Base-by-base conservation (phyloP, 2,797 vertebrate species). In the Anas bahamensis region DNA sequence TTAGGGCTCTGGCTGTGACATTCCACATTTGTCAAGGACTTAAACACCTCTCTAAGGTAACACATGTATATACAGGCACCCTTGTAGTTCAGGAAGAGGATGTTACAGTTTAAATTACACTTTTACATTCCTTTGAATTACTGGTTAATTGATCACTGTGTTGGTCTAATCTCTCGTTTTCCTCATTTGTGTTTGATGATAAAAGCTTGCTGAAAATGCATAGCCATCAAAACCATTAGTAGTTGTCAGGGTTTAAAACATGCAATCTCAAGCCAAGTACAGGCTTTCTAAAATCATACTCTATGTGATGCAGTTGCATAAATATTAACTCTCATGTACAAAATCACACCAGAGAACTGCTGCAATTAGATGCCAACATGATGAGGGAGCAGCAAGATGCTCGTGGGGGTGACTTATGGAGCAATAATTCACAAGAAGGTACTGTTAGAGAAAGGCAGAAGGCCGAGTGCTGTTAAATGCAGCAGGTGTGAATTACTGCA, bases 401-500 rank as follows among this genome's bases (percentile, higher is more conserved):
- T 80, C 74, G 69, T 44, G 53, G 69, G 33, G 72, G 64, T 52
- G 78, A 88, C 78, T 83, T 48, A 42, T 2, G 17, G 57, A 31
- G 53, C 83, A 61, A 22, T 88, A 68, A 60, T 88, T 80, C 65
- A 41, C 10, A 18, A 55, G 61, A 56, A 53, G 77, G 26, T 41
- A 65, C 42, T 90, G 72, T 33, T 63, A 41, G n/a, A 93, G 74
- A 52, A 44, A 71, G 71, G 69, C 15, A 83, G 89, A 87, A 79
- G 78, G 78, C 86, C 74, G 35, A 91, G 59, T 78, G 59, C 64
- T 83, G 73, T 72, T 75, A 83, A 93, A 81, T 82, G 39, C 75
- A 87, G 86, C 64, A 72, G 70, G 61, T 88, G 66, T 78, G 83
- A 94, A 88, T 81, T 93, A 85, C 44, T 53, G 76, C 64, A 28